Base-by-base conservation (phyloP, 1,140 invertebrate species). In the Psix sp. region DNA sequence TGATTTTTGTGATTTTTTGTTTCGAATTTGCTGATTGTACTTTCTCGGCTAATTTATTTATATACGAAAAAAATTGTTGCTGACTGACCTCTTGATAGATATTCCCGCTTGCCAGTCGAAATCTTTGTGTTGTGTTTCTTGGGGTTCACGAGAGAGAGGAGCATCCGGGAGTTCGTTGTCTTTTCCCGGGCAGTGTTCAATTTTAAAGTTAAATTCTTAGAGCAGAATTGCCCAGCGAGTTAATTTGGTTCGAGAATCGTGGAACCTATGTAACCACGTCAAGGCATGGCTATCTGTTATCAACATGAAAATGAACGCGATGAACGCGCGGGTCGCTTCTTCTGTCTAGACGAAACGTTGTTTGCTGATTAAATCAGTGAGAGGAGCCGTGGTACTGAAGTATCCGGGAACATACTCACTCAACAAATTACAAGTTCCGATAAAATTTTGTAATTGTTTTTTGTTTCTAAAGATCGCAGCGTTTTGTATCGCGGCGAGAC, bases 211-310 rank as follows among this genome's bases (percentile, higher is more conserved):
- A n/a, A n/a, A n/a, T n/a, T n/a, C n/a, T n/a, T n/a, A n/a, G n/a
- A n/a, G n/a, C n/a, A n/a, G n/a, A n/a, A 33, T 33, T 33, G 4
- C n/a, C 80, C 79, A 82, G 0, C 80, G 56, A 4, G 59, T 70
- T 0, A 83, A 56, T 49, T 83, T 82, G 7, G 59, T 24, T 10
- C 63, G 45, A n/a, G n/a, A 20, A 5, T 56, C 20, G 14, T 36
- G 36, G 1, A 39, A 21, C 11, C 14, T 0, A 0, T 45, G 7
- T 10, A 73, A 33, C 80, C 81, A 84, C 0, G 16, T 49, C 1
- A 81, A 31, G 0, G 66, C 62, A 5, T 31, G 2, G 18, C 59
- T 79, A 36, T 80, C 76, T 0, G 80, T 79, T n/a, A 46, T n/a
- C 0, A 82, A 49, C 0, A 36, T 68, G 38, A 82, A 81, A 6